A percentile compares a stretch with the other conserved stretches of the same genome.
phyloP scores from a whole-genome alignment of 2,888 invertebrate genomes.

The Pachliopta kotzebuea region DNA sequence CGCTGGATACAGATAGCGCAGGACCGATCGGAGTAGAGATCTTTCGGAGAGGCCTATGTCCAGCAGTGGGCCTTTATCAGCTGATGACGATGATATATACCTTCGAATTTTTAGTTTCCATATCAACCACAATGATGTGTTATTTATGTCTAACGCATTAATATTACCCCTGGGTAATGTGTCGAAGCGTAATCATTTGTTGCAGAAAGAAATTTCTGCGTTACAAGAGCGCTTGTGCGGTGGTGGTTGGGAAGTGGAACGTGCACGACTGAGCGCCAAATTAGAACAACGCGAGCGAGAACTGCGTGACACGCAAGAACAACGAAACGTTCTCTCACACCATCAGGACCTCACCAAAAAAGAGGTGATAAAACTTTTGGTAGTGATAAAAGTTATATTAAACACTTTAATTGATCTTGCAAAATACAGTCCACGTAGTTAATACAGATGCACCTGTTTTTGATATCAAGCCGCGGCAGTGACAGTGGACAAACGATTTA shows the following conservation, averaged over 20 bases:
- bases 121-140: too few species aligned
- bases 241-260: constrained; percentile 83
- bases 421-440: neutral
- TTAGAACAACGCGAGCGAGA: constrained; percentile 89
- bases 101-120: too few species aligned
- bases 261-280: constrained; percentile 83
- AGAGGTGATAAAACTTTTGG: constrained; percentile 47
- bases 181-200: neutral
- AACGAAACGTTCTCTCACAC: constrained; percentile 86
- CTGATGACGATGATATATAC: too few species aligned
- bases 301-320: constrained; percentile 86
- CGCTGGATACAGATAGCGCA: too few species aligned
- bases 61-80: too few species aligned
- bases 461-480: neutral
- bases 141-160: too few species aligned
- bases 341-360: constrained; percentile 86
- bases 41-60: too few species aligned
- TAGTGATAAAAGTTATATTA: neutral
- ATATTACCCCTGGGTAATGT: neutral
- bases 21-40: too few species aligned
- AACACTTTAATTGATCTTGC: neutral
- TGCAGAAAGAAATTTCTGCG: constrained; percentile 63
- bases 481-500: too few species aligned
- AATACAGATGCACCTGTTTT: neutral
- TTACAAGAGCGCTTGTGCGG: constrained; percentile 76